Conservation (phyloP, 2,888 invertebrate genomes). For the Meloe dianella region DNA sequence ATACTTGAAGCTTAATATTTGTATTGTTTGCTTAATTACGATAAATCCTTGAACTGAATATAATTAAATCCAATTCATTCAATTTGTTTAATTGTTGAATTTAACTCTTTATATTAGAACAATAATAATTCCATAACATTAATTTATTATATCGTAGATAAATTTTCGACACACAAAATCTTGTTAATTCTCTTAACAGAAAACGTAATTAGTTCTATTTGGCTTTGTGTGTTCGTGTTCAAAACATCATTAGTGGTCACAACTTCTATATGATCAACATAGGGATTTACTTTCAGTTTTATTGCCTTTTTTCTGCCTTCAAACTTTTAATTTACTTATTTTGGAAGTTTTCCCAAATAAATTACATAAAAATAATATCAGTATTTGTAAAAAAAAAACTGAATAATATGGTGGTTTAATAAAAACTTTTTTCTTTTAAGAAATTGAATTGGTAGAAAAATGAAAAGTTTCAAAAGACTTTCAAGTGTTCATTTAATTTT, state of each 20-base stretch:
- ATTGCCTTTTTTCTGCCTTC: conserved; percentile 35
- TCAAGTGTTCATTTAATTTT: background rate
- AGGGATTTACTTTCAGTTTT: conserved; percentile 47
- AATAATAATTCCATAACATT: background rate
- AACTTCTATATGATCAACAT: conserved; percentile 43
- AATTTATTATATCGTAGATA: background rate
- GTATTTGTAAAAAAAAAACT: background rate
- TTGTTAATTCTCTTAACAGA: conserved; percentile 40
- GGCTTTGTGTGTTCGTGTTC: conserved; percentile 45
- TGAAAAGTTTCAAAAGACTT: background rate
- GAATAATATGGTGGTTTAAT: background rate
- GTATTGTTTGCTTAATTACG: background rate
- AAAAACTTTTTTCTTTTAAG: background rate
- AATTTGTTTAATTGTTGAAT: background rate
- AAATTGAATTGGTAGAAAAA: background rate
- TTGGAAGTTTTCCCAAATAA: background rate
- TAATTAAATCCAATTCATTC: background rate
- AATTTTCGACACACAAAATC: conserved; percentile 22
- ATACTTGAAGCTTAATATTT: background rate
- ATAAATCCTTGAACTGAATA: background rate
- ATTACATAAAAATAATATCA: background rate
- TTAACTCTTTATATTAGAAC: background rate
- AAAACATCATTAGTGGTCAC: conserved; percentile 48
- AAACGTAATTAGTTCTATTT: conserved; percentile 40
- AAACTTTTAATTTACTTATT: conserved; percentile 22